Evolutionary conservation across 2,113 vertebrate genomes (phyloP).

Genomic region (Capra hircus): DNA sequence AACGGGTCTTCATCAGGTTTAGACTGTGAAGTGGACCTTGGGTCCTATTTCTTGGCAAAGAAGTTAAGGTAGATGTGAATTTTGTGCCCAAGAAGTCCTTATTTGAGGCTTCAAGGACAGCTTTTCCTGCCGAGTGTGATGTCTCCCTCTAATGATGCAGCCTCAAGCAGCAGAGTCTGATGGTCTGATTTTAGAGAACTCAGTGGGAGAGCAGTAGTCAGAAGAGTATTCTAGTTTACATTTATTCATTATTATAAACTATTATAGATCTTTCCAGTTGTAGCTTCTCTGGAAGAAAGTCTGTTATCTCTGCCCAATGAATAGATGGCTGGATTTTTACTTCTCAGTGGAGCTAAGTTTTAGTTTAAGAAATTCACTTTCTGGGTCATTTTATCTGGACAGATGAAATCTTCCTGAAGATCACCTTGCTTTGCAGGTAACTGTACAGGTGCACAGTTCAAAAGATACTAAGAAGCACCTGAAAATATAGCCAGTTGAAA

Average conservation of each 20-base stretch:
- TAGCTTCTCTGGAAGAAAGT: background rate
- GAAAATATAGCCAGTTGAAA: background rate
- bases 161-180: background rate
- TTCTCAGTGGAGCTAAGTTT: background rate
- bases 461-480: background rate
- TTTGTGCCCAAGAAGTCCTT: background rate
- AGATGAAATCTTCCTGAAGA: background rate
- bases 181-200: background rate
- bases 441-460: background rate
- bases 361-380: slow-evolving; percentile 2
- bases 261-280: background rate
- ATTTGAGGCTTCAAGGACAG: background rate
- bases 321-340: background rate
- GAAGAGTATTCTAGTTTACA: background rate
- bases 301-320: background rate
- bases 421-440: background rate
- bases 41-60: background rate
- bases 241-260: background rate
- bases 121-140: background rate
- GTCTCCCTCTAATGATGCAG: background rate
- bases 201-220: background rate
- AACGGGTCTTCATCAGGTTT: background rate
- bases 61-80: background rate
- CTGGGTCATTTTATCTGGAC: background rate
- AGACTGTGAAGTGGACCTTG: background rate